Base-by-base conservation (phyloP, 2,888 invertebrate species). In the Boloria euphrosyne region DNA sequence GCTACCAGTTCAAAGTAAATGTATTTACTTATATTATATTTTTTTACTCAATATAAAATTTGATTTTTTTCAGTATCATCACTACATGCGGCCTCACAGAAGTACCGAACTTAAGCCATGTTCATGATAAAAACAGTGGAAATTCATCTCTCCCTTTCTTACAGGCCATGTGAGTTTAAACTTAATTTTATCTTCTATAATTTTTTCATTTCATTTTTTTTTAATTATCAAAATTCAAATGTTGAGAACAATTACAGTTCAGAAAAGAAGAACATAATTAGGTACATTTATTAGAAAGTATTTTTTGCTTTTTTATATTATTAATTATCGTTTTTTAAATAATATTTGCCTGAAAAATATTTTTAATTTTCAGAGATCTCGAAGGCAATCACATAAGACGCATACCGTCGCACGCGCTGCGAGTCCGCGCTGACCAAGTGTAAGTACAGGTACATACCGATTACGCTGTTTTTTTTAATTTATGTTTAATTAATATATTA, bases 351-450 rank as follows among this genome's bases (percentile, higher is more conserved):
- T 22, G 3, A 22, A 22, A 22, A 22, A 22, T 22, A 22, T 22
- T 22, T 3, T 3, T 53, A 18, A 72, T 47, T 87, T 86, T 14
- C 88, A 96, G 96, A 74, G 96, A 96, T 83, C 88, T 96, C 80
- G 96, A 96, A 81, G 94, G 94, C 44, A 96, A 96, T 85, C 94
- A 94, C 81, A 95, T 96, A 67, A 91, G 89, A 76, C 91, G 88
- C 65, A 90, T 96, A 64, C 86, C 93, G 13, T 82, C 93, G 53
- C 95, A 95, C 82, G 93, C 95, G 53, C 92, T 96, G 65, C 94
- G 93, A 72, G 93, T 96, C 69, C 93, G 94, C 80, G 95, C 95
- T 74, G 95, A 95, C 83, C 95, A 95, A 93, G 93, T 96, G 96
- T 96, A 94, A 95, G 95, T 95, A 66, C 85, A 87, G 86, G 85